Conservation (phyloP, 2,888 invertebrate genomes). For the Coelinius sp. region DNA sequence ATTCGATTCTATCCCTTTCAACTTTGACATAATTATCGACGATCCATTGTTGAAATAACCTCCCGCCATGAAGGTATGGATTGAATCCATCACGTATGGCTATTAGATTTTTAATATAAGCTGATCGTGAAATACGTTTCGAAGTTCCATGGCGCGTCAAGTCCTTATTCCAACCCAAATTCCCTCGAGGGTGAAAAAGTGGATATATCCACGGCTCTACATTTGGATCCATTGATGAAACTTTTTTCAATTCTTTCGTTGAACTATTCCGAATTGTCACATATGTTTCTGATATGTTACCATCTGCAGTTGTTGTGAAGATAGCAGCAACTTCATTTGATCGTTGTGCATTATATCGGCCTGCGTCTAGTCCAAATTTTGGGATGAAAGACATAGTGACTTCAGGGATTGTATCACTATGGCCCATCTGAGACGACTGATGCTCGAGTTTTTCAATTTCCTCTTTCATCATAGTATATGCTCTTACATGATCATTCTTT, state of each 20-base stretch:
- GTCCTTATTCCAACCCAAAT: background rate
- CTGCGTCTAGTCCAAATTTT: background rate
- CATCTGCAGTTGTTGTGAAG: background rate
- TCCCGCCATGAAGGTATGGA: background rate
- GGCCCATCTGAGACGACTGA: background rate
- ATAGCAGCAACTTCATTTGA: background rate
- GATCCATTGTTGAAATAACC: background rate
- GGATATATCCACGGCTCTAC: too few species aligned
- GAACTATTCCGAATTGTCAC: background rate
- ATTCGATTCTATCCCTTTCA: slow-evolving; percentile 50
- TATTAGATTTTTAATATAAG: background rate
- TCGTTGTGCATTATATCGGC: background rate
- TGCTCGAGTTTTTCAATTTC: background rate
- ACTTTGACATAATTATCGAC: slow-evolving; percentile 56
- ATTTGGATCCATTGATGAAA: too few species aligned
- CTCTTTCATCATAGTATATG: background rate
- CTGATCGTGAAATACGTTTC: background rate
- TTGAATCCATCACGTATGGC: background rate
- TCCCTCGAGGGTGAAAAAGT: background rate
- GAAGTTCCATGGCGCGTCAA: background rate
- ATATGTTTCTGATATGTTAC: background rate
- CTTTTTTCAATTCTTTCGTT: background rate
- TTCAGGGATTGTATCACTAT: background rate
- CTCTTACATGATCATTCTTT: background rate
- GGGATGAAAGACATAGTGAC: background rate